A percentile compares a stretch with the other conserved stretches of the same genome.
Evolutionary conservation across 2,797 vertebrate species (phyloP).

Genomic region (Schizopygopsis malacanthus): DNA sequence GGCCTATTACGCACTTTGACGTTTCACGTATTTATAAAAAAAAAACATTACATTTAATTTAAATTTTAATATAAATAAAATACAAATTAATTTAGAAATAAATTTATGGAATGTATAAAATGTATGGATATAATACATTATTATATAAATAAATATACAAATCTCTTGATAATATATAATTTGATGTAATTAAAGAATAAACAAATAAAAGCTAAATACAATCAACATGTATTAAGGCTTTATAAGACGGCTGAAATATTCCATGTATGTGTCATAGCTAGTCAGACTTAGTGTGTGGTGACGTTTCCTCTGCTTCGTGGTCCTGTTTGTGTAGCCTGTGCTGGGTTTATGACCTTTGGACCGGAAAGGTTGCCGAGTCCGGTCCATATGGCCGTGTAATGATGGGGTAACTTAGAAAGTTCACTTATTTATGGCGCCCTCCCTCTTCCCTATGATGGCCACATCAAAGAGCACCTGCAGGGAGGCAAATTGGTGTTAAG

Average conservation of each 20-base stretch:
- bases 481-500: conserved; percentile 67
- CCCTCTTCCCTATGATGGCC: conserved; percentile 59
- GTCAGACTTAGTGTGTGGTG: conserved; percentile 29
- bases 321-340: conserved; percentile 56
- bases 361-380: conserved; percentile 63
- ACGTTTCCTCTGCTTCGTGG: conserved; percentile 46
- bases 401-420: conserved; percentile 70
- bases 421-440: conserved; percentile 64
- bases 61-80: neutral
- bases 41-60: neutral
- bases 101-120: neutral
- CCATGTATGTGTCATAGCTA: conserved; percentile 12
- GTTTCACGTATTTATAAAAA: neutral
- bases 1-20: neutral
- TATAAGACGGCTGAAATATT: neutral
- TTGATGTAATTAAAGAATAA: neutral
- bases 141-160: neutral
- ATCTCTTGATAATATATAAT: neutral
- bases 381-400: conserved; percentile 67
- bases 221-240: neutral
- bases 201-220: neutral
- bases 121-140: neutral
- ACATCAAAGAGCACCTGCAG: conserved; percentile 77
- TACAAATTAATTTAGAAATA: neutral
- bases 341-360: conserved; percentile 65